Evolutionary conservation across 2,113 vertebrate genomes (phyloP), one percentile per base, ranked within the genome.

Genomic region (Cairina moschata): DNA sequence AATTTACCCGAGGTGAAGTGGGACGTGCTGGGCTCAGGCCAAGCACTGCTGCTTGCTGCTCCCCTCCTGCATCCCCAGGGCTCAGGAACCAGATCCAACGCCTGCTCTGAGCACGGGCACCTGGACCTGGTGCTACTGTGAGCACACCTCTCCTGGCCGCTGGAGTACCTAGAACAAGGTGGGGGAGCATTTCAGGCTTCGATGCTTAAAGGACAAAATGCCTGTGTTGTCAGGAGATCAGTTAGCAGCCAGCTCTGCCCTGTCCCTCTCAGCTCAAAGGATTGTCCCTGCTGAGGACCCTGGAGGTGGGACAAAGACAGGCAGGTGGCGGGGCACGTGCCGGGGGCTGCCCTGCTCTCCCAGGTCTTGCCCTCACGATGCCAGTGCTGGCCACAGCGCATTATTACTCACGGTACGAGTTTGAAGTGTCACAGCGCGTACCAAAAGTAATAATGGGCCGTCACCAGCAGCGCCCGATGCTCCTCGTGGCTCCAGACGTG

Each of bases 351-450:
- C 58, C 76, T 21, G 85, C 59, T 80, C 62, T 50, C 73, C 79
- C 81, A 18, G 79, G 6, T 2, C 38, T 31, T 34, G 29, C 59
- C 80, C 14, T 5, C 0, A 2, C 11, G 98, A 29, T 88, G 98
- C 96, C 69, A 7, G 62, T 89, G 98, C 98, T 98, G 98, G 97
- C 97, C 98, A 98, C 99, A 88, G 98, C 99, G 99, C 99, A 99
- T 99, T 99, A 99, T 99, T 99, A 99, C 99, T 99, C 99, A 99
- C 99, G 99, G 99, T 99, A 99, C 99, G 99, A 99, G 99, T 99
- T 98, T 99, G 99, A 99, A 98, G 98, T 98, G 99, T 99, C 99
- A 99, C 99, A 99, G 99, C 99, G 99, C 99, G 99, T 99, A 99
- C 99, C 99, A 99, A 99, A 99, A 99, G 99, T 99, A 99, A 99